Evolutionary conservation across 2,797 vertebrate species (phyloP).

Genomic region (Propithecus perrieri): DNA sequence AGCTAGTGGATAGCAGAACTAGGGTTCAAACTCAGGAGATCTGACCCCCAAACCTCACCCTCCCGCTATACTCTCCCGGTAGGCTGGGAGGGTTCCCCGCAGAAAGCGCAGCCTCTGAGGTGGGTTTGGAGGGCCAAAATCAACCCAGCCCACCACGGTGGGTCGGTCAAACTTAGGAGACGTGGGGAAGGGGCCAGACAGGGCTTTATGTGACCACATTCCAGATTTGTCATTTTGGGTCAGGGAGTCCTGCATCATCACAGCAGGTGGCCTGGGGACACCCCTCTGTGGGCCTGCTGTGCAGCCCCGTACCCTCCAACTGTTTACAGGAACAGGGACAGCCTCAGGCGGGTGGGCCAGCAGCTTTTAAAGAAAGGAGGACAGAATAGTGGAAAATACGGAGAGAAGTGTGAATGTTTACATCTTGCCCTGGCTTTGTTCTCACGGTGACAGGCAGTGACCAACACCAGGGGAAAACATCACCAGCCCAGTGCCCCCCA

Average conservation of each 20-base stretch:
- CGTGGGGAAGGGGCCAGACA: background rate
- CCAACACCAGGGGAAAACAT: background rate
- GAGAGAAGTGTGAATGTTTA: background rate
- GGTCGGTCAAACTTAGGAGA: background rate
- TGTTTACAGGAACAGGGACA: background rate
- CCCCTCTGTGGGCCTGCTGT: background rate
- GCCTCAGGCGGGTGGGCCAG: background rate
- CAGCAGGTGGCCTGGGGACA: fast-evolving
- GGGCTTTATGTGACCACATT: background rate
- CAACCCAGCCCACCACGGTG: too few relatives aligned
- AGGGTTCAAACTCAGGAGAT: background rate
- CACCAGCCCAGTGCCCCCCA: background rate
- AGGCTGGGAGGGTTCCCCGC: background rate
- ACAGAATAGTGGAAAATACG: background rate
- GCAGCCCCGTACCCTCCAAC: fast-evolving
- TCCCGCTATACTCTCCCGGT: background rate
- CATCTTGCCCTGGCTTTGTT: background rate
- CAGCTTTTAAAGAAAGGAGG: background rate
- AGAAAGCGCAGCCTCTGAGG: background rate
- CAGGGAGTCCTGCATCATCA: background rate
- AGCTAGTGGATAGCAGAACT: background rate
- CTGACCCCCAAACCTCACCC: background rate
- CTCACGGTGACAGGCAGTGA: background rate
- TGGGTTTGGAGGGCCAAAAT: background rate
- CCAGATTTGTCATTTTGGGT: background rate